Evolutionary conservation across 92 coral and sea anemone species (phyloP), one percentile per base, ranked within the genome.

Genomic region (Heliopora coerulea): DNA sequence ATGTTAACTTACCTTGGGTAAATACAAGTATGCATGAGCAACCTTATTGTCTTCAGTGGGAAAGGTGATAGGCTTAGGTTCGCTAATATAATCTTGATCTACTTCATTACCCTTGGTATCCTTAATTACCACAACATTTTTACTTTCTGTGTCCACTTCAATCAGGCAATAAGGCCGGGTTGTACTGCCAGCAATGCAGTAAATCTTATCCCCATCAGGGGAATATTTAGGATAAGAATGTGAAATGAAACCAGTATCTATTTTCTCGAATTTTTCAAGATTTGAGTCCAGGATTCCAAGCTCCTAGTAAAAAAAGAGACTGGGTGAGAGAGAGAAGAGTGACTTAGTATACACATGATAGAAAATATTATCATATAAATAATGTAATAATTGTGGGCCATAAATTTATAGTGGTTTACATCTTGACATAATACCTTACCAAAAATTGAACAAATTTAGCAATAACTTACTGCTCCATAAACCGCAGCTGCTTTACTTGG

Each of bases 1-100:
- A 41, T 24, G 21, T 44, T 54, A 17, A 54, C 81, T 40, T 65
- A 90, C 98, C 93, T 85, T 78, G 1, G 98, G 98, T 20, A 89
- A 86, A 33, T 93, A 93, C 59, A 82, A 82, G 72, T 83, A 90
- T 20, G 91, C 98, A 79, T 93, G 80, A 18, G 95, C 73, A 26
- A 79, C 78, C 42, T 72, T 84, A 20, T 72, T 84, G 56, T 83
- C 87, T 1, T 88, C 82, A 30, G 98, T 89, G 19, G 86, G 87
- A 80, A 84, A 93, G 3, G 86, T 59, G 49, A 83, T 67, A 56
- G 88, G 83, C 46, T 49, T 77, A 14, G 98, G 98, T 39, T 67
- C 52, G 82, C 98, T 93, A 31, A 69, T 79, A 62, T 93, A 93
- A 30, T 77, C 91, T 31, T 83, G 13, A 67, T 85, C 91, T 25